Evolutionary conservation across 2,113 vertebrate genomes (phyloP), one percentile per base, ranked within the genome.

Genomic region (Sylvia atricapilla): DNA sequence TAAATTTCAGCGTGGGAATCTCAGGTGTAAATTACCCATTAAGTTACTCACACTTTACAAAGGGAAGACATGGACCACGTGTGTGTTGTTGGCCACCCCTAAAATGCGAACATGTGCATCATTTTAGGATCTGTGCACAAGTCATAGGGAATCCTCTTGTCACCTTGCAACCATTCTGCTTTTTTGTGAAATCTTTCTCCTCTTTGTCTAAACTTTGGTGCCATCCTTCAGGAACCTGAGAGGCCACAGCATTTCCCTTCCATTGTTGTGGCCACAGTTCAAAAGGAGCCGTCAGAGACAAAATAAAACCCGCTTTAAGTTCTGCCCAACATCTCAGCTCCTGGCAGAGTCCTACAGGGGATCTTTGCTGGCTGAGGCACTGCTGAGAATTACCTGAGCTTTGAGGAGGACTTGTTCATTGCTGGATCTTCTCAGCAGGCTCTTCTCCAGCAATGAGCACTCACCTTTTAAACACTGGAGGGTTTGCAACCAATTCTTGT

Each of bases 401-500:
- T 27, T 68, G 39, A 35, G 31, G 7, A 25, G 16, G 50, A 69
- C 6, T 22, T 66, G 11, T 28, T 72, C 27, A 16, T 14, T 31
- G 44, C 13, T 80, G 27, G 53, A 18, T n/a, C 59, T 47, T n/a
- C 31, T 25, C 9, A 25, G 24, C 30, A 39, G 66, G 27, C 5
- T 84, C 72, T 76, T 6, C 58, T 43, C 25, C 79, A 56, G 1
- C 7, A 62, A 10, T 3, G 58, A 72, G 68, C 58, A 18, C 28
- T 55, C 30, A 39, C 15, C 47, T 77, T 50, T 52, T 22, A 19
- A 14, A 35, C 31, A 7, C 0, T 27, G 24, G 24, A 31, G 16
- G 23, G 22, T 70, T 55, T 35, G 30, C 14, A 3, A 50, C 58
- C 0, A 0, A 0, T 23, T 50, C 46, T 13, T 5, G 84, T 4